Conservation (phyloP, 2,888 invertebrate species). For the Mimumesa dahlbomi region DNA sequence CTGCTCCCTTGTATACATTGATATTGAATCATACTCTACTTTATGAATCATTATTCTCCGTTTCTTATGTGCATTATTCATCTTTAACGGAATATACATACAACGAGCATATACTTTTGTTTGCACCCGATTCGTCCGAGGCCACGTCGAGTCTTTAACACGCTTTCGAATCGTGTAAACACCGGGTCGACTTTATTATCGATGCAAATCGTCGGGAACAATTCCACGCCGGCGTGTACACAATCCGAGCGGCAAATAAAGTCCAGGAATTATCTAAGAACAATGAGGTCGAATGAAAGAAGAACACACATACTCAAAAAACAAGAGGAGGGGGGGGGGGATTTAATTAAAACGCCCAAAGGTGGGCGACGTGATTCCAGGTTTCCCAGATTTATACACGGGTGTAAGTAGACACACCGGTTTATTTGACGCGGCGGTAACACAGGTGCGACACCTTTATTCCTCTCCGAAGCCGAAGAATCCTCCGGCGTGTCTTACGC, state of each 20-base stretch:
- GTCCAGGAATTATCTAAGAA: too few relatives aligned
- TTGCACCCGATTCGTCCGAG: constrained; percentile 14
- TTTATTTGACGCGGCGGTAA: too few relatives aligned
- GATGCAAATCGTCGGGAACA: constrained; percentile 45
- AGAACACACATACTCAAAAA: neutral
- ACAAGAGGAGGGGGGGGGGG: too few relatives aligned
- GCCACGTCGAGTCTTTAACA: constrained; percentile 12
- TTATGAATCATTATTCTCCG: neutral
- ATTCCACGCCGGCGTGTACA: constrained; percentile 22
- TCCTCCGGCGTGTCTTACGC: constrained; percentile 34
- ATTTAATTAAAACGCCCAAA: too few relatives aligned
- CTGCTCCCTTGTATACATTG: neutral
- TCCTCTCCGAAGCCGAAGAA: constrained; percentile 12
- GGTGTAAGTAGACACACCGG: too few relatives aligned
- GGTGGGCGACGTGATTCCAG: too few relatives aligned
- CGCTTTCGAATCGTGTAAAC: constrained; percentile 36
- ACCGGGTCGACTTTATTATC: constrained; percentile 42
- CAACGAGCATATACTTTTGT: constrained; percentile 13
- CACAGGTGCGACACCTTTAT: constrained; percentile 16
- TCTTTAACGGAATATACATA: constrained; percentile 21
- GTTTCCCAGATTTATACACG: too few relatives aligned
- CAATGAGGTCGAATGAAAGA: too few relatives aligned
- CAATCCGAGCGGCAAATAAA: constrained; percentile 6
- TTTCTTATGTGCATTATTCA: neutral
- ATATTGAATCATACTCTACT: constrained; percentile 17